Base-by-base conservation (phyloP, 2,888 invertebrate genomes). In the Anthrax anthrax region DNA sequence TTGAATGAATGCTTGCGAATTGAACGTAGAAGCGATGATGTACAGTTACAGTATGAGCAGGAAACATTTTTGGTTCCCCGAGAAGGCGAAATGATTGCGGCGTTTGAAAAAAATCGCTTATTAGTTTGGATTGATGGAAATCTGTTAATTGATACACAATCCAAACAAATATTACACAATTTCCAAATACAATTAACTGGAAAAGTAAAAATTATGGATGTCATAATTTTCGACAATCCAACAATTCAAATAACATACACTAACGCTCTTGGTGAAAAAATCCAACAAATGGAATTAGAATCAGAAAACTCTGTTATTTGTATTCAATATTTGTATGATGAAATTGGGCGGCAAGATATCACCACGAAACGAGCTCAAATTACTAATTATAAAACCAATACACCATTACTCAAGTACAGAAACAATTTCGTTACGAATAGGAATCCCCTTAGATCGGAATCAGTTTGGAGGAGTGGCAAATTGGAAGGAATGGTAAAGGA, bases 101-200 rank as follows among this genome's bases (percentile, higher is more conserved):
- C 44, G 1, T 44, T 34, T 6, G 49, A 49, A 42, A 14, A 32
- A 1, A 17, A 39, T 1, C 47, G 49, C 1, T 2, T 49, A 19
- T 34, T 49, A 12, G 17, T 47, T 19, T 49, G 49, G 49, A 43
- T 49, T 18, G 47, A 49, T 32, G 49, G 49, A 2, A 19, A 13
- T 36, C 42, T 49, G 3, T 42, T 14, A 10, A 23, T 44, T 14
- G 49, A 49, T 39, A n/a, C n/a, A n/a, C n/a, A n/a, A n/a, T n/a
- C n/a, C n/a, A n/a, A n/a, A n/a, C n/a, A n/a, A n/a, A n/a, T n/a
- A n/a, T n/a, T n/a, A n/a, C n/a, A n/a, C n/a, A n/a, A n/a, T n/a
- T n/a, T n/a, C n/a, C n/a, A n/a, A n/a, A n/a, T n/a, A 37, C 8
- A 38, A 4, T 17, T 18, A 23, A 27, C 9, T 27, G 49, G 49